phyloP scores from a whole-genome alignment of 2,797 vertebrate species.

The Sebastes miniatus region DNA sequence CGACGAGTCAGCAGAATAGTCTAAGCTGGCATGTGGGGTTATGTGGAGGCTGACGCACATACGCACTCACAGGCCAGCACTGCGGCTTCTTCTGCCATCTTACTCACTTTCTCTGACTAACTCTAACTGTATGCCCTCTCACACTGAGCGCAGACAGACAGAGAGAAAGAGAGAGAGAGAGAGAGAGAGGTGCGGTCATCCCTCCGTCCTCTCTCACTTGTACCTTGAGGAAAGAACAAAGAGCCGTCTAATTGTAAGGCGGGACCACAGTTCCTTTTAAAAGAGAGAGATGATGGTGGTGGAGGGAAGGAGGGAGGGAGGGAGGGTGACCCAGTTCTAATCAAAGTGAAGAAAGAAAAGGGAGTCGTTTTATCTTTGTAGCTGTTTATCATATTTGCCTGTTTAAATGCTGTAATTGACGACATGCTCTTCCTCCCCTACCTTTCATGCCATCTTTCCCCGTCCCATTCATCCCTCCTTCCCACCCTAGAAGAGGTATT shows the following conservation, averaged over 20 bases:
- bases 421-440: not conserved
- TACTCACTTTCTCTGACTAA: slow-evolving; percentile 54
- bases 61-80: slow-evolving; percentile 20
- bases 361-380: not conserved
- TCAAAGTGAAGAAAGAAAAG: slow-evolving; percentile 3
- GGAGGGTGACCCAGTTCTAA: slow-evolving; percentile 17
- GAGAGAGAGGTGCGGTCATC: slow-evolving; percentile 19
- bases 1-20: slow-evolving; percentile 68
- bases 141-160: not conserved
- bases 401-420: not conserved
- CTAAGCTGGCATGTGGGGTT: slow-evolving; percentile 58
- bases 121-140: not conserved
- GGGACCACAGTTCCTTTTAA: slow-evolving; percentile 39
- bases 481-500: not conserved
- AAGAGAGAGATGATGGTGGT: not conserved
- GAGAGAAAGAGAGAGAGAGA: not conserved
- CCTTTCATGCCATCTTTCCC: not conserved
- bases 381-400: not conserved
- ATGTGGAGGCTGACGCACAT: slow-evolving; percentile 42
- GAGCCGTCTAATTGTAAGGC: slow-evolving; percentile 24
- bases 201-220: not conserved
- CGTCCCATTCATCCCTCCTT: not conserved
- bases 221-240: slow-evolving; percentile 26
- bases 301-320: not conserved
- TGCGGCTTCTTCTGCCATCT: slow-evolving; percentile 44